phyloP scores from a whole-genome alignment of 2,888 invertebrate species.

The Prionchulus punctatus region DNA sequence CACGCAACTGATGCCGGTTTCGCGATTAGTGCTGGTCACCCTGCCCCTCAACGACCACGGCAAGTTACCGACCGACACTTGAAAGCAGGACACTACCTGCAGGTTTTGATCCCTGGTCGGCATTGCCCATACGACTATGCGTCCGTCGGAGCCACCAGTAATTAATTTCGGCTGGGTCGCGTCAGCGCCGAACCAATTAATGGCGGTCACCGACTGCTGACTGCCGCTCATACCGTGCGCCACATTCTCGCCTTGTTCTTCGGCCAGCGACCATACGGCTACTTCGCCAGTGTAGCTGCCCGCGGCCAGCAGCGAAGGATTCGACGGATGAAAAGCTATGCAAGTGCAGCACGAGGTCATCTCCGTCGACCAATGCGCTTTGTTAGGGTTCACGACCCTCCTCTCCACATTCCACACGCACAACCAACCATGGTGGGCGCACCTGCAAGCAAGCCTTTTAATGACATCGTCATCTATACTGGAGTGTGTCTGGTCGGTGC shows the following conservation, averaged over 20 bases:
- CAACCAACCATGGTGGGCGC: constrained; percentile 8
- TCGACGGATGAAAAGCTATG: constrained; percentile 7
- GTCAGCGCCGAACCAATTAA: constrained; percentile 1
- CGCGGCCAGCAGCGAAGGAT: constrained; percentile 8
- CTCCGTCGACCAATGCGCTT: constrained; percentile 8
- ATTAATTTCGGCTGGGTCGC: too few species aligned
- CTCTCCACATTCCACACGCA: constrained; percentile 12
- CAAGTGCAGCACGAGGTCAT: background rate
- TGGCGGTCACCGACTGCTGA: background rate
- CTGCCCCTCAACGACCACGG: constrained; percentile 2
- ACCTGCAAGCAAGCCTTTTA: too few species aligned
- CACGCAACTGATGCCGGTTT: background rate
- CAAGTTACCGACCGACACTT: background rate
- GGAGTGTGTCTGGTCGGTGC: too few species aligned
- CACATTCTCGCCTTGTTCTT: background rate
- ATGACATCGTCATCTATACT: too few species aligned
- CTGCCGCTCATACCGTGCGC: background rate
- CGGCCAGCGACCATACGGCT: background rate
- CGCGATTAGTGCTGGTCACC: background rate
- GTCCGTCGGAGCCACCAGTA: background rate
- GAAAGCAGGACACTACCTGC: background rate
- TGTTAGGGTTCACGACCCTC: constrained; percentile 1
- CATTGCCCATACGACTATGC: constrained; percentile 1
- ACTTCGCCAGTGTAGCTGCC: constrained; percentile 10
- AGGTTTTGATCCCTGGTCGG: background rate